Evolutionary conservation across 2,113 vertebrate species (phyloP).

Genomic region (Picathartes gymnocephalus): DNA sequence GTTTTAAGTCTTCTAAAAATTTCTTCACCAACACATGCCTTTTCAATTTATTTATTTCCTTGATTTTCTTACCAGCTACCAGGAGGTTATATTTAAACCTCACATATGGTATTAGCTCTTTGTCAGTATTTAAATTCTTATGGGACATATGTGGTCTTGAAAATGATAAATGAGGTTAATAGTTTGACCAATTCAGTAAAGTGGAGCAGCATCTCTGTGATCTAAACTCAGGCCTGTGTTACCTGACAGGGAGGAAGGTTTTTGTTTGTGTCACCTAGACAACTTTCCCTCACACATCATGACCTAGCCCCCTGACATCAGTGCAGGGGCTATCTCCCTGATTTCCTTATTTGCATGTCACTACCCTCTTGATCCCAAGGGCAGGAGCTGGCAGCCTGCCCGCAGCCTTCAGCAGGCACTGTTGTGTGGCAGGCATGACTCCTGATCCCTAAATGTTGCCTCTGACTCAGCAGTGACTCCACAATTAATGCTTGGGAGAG

Average conservation of each 20-base stretch:
- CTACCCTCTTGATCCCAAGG: background rate
- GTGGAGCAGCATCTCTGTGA: background rate
- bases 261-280: background rate
- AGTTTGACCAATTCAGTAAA: background rate
- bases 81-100: background rate
- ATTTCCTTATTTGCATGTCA: background rate
- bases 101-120: background rate
- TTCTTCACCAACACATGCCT: background rate
- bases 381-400: background rate
- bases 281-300: background rate
- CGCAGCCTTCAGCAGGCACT: background rate
- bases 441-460: background rate
- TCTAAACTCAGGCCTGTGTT: background rate
- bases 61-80: background rate
- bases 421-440: accelerated
- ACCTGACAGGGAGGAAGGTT: background rate
- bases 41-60: background rate
- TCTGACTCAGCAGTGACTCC: background rate
- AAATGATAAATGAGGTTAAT: background rate
- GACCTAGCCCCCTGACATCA: background rate
- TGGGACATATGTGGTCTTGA: accelerated
- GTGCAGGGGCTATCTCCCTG: background rate
- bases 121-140: background rate
- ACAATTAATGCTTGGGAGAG: background rate
- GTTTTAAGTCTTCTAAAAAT: background rate